Evolutionary conservation across 1,140 invertebrate species (phyloP), one percentile per base, ranked within the genome.

Genomic region (Gryllus bimaculatus): DNA sequence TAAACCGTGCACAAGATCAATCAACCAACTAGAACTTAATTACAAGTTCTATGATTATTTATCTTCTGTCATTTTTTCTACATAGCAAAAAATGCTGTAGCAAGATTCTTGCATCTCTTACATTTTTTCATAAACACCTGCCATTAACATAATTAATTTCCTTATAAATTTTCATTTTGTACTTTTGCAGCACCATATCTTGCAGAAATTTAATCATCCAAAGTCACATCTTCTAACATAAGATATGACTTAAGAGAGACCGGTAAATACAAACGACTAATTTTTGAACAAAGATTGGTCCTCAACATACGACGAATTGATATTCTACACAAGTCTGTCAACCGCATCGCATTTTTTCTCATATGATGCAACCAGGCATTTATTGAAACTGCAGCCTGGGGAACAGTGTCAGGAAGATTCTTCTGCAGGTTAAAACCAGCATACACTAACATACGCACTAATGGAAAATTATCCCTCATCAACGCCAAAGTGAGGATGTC

Each of bases 321-420:
- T 74, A 88, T 85, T 74, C 88, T 81, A 80, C 86, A 87, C 13
- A 87, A 78, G 80, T 89, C 86, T 48, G 83, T 81, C n/a, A 89
- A 82, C 77, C 82, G 82, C 74, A 88, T 82, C n/a, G 88, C 87
- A 79, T 85, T 86, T 49, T 78, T 82, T 81, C 86, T 88, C 48
- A 84, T 81, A 74, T 82, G 80, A 7, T 83, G 78, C 26, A 87
- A 79, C 83, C 83, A 85, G 8, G 54, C 78, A 10, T 82, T 54
- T 3, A 78, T 78, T 20, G 81, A 54, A 47, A 82, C 79, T 66
- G 81, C 82, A 39, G 82, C 79, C 47, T 84, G 80, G n/a, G 83
- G 83, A 54, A 83, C 81, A 39, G 85, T 76, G 78, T 84, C 81
- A 66, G 83, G 81, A 78, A 84, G 82, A 74, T 80, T 81, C 12